These are phyloP conservation scores for Phyllostomus hastatus DNA, from an alignment of 2,113 vertebrate species.

Conservation along the genomic window DNA sequence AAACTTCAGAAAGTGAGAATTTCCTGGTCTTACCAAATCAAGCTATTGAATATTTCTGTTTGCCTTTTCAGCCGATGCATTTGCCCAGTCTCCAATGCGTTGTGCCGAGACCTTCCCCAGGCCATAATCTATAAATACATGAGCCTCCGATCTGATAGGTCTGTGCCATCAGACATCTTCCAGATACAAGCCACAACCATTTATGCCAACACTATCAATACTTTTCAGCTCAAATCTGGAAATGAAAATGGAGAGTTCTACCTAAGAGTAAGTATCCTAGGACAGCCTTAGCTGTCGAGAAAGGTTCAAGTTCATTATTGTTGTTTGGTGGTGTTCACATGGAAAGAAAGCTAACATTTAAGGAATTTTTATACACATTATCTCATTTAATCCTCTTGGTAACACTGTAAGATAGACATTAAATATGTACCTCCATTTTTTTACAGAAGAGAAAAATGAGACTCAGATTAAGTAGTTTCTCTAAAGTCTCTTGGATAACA, in stretches of 20 bases:
- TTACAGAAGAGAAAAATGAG: background rate
- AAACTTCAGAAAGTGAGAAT: background rate
- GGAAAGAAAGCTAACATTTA: conserved; percentile 8
- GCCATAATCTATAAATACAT: conserved; percentile 98
- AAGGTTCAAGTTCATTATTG: background rate
- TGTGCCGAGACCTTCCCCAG: conserved; percentile 91
- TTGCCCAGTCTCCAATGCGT: conserved; percentile 85
- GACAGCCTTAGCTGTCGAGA: background rate
- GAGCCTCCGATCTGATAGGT: conserved; percentile 94
- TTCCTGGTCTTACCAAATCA: background rate
- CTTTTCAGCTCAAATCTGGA: conserved; percentile 96
- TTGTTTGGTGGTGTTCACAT: background rate
- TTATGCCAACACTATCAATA: conserved; percentile 95
- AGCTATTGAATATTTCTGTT: conserved; percentile 11
- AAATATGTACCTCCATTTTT: background rate
- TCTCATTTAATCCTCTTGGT: background rate
- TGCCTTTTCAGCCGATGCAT: conserved; percentile 90
- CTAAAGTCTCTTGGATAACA: background rate
- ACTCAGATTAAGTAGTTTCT: conserved; percentile 6
- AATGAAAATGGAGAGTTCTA: conserved; percentile 96
- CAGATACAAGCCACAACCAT: conserved; percentile 98
- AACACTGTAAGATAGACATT: background rate
- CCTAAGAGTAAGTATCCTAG: conserved; percentile 89
- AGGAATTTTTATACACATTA: background rate
- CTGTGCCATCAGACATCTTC: conserved; percentile 96